Evolutionary conservation across 2,797 vertebrate genomes (phyloP).

Genomic region (Sparus aurata): DNA sequence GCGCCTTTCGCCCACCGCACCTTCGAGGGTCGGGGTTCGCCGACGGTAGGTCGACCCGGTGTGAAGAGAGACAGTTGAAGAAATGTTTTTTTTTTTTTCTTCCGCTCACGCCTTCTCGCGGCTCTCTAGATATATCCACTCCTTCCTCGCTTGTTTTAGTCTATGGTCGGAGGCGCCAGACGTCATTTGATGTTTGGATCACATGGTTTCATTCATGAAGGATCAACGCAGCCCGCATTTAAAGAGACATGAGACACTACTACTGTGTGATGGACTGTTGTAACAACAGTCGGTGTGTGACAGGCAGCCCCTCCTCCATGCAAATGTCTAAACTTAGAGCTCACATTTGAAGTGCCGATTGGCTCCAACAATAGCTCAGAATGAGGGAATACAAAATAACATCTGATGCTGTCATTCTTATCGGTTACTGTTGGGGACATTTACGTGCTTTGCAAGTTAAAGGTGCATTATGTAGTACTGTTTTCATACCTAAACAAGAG

Average conservation of each 20-base stretch:
- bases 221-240: conserved; percentile 86
- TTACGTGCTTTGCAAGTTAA: not conserved
- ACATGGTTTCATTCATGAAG: conserved; percentile 98
- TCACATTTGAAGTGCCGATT: conserved; percentile 31
- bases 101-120: conserved; percentile 73
- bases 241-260: conserved; percentile 80
- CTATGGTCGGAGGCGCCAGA: conserved; percentile 85
- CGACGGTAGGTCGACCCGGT: conserved; percentile 53
- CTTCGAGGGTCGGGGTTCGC: conserved; percentile 47
- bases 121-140: conserved; percentile 76
- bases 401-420: conserved; percentile 1
- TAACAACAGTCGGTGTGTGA: conserved; percentile 67
- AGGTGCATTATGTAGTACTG: too few species aligned
- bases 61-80: conserved; percentile 66
- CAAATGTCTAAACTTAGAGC: conserved; percentile 57
- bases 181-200: conserved; percentile 98
- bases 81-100: conserved; percentile 58
- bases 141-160: conserved; percentile 84
- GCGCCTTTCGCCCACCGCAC: conserved; percentile 64
- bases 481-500: too few species aligned
- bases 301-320: conserved; percentile 58
- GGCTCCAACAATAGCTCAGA: conserved; percentile 21
- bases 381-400: not conserved
- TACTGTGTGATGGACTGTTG: conserved; percentile 56
- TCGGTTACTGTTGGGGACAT: not conserved